Evolutionary conservation across 2,797 vertebrate genomes (phyloP).

Genomic region (Ptychobarbus kaznakovi): DNA sequence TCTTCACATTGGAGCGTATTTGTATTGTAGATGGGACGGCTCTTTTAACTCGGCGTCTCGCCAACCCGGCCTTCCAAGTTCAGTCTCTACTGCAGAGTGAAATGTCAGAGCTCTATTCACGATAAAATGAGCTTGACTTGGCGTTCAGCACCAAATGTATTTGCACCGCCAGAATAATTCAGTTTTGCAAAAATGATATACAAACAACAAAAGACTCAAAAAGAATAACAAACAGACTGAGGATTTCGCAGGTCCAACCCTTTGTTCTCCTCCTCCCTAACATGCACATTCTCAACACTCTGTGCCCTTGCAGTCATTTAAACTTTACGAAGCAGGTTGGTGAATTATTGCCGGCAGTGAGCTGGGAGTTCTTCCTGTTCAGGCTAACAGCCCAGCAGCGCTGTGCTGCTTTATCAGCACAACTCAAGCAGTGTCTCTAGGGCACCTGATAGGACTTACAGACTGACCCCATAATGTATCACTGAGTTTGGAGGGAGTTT

Average conservation of each 20-base stretch:
- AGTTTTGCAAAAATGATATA: slow-evolving; percentile 14
- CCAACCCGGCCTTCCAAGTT: slow-evolving; percentile 29
- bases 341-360: slow-evolving; percentile 55
- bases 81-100: slow-evolving; percentile 39
- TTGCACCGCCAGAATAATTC: neutral
- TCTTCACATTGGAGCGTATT: slow-evolving; percentile 44
- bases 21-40: slow-evolving; percentile 49
- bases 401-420: slow-evolving; percentile 39
- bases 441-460: slow-evolving; percentile 40
- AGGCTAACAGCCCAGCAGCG: slow-evolving; percentile 38
- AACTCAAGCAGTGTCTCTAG: slow-evolving; percentile 30
- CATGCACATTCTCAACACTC: slow-evolving; percentile 41
- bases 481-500: slow-evolving; percentile 4
- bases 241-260: slow-evolving; percentile 3
- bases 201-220: slow-evolving; percentile 30
- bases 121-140: slow-evolving; percentile 25
- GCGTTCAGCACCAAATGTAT: neutral
- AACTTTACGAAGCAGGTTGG: slow-evolving; percentile 45
- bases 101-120: slow-evolving; percentile 36
- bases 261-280: slow-evolving; percentile 26
- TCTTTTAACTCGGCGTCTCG: slow-evolving; percentile 50
- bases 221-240: slow-evolving; percentile 29
- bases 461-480: slow-evolving; percentile 12
- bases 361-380: slow-evolving; percentile 36
- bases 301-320: slow-evolving; percentile 39